Base-by-base conservation (phyloP, 2,888 invertebrate species). In the Theodoxus fluviatilis region DNA sequence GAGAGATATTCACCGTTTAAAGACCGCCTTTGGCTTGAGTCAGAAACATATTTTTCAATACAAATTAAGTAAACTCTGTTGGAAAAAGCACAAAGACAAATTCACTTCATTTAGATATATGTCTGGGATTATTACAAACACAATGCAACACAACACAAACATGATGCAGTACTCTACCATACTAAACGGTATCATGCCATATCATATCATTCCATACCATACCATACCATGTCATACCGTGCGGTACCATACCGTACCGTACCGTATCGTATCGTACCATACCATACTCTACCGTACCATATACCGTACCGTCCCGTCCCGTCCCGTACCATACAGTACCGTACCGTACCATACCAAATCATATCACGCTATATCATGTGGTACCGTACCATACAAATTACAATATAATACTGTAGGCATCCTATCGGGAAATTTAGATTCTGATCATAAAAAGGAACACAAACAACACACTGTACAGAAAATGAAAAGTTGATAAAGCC, bases 151-250 rank as follows among this genome's bases (percentile, higher is more conserved):
- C n/a, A n/a, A n/a, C n/a, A n/a, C n/a, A n/a, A n/a, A n/a, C n/a
- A n/a, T n/a, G n/a, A n/a, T n/a, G n/a, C n/a, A n/a, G 47, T 43
- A 43, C 18, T 18, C 12, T 64, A 64, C 43, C 64, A n/a, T 64
- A 64, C 43, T 38, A 22, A 37, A 35, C 43, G 18, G 35, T 37
- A 35, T 33, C 38, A 6, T 64, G 38, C 28, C 64, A 22, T 9
- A 64, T 33, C 38, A 22, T 64, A 35, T 18, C 64, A 22, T 64
- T 37, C 64, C 64, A n/a, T 64, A 64, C 64, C 64, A 28, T 64
- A 64, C 35, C 64, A 22, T 64, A 64, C 64, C 64, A 28, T 64
- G 38, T 18, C 64, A 22, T 64, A 64, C 43, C 64, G 18, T 64
- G 25, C 43, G 37, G 18, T 64, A 64, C 43, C 64, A 37, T 40